Base-by-base conservation (phyloP, 2,888 invertebrate genomes). In the Pterostichus madidus region DNA sequence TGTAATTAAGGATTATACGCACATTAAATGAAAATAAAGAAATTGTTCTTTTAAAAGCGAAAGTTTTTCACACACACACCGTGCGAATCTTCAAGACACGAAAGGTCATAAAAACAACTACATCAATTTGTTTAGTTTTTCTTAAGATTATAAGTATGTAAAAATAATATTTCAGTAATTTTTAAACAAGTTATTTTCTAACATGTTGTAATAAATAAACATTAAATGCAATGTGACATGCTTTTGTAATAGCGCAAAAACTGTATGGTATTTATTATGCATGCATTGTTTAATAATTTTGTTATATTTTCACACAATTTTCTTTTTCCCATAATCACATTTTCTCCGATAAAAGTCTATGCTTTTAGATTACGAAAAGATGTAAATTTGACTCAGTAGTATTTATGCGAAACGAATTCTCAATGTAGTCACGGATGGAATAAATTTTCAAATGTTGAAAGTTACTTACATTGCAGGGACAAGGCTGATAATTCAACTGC, bases 401-500 rank as follows among this genome's bases (percentile, higher is more conserved):
- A 39, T 8, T 39, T 7, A 39, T 39, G 7, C 39, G 39, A 39
- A 39, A 79, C 13, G 59, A 75, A n/a, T 24, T 10, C 32, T 44
- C n/a, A 84, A 83, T 3, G 32, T 24, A 52, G 13, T 8, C 15
- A 84, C 44, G 32, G 35, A 31, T 11, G 35, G 6, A 11, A 7
- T 24, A 80, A 2, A 49, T 3, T 5, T 39, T 7, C 1, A 39
- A 39, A 31, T 13, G 31, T 13, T 44, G 44, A 39, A 39, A 15
- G 17, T 71, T 44, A 91, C 93, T 92, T 91, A 97, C 97, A 99
- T 91, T 99, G 99, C 84, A 99, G 91, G 46, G 98, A 95, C 84
- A 97, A 92, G 7, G 99, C 99, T 86, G 97, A 95, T 84, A 99
- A 92, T 89, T 99, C 98, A 6, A 98, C 94, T 17, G 96, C 95